Conservation (phyloP, 64 coral and sea anemone species). For the Pocillopora verrucosa region DNA sequence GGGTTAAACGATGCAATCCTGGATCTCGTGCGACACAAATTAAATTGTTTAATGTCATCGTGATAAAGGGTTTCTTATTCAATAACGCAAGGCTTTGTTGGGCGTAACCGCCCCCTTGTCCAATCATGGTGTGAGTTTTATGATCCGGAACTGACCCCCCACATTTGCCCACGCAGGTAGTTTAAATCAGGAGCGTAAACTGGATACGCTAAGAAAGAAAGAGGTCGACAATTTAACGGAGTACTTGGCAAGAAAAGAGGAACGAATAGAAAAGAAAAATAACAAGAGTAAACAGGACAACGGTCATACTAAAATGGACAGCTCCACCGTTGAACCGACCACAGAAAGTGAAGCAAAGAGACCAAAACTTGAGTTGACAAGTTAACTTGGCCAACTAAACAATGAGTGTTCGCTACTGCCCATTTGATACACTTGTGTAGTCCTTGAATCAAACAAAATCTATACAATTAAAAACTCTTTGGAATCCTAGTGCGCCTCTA, state of each 20-base stretch:
- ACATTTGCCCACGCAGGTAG: constrained; percentile 2
- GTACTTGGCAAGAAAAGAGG: constrained; percentile 59
- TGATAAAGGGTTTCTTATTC: no score
- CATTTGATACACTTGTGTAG: background rate
- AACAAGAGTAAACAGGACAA: background rate
- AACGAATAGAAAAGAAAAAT: constrained; percentile 51
- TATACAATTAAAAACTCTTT: no score
- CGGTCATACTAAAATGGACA: background rate
- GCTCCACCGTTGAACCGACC: background rate
- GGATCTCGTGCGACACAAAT: no score
- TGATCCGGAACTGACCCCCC: background rate
- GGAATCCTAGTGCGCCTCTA: no score
- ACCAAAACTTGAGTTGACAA: background rate
- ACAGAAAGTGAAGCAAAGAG: constrained; percentile 11
- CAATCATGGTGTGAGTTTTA: background rate
- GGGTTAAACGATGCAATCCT: no score
- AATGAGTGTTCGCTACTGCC: no score
- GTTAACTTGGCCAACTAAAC: background rate
- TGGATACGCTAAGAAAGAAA: constrained; percentile 45
- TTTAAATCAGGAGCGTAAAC: constrained; percentile 26
- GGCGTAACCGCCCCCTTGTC: background rate
- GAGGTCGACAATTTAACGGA: constrained; percentile 58
- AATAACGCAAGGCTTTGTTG: background rate
- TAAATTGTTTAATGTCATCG: no score
- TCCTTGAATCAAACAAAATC: no score